Conservation (phyloP, 30 jellyfish, hydroid and myxozoan genomes). For the Hydractinia echinata region DNA sequence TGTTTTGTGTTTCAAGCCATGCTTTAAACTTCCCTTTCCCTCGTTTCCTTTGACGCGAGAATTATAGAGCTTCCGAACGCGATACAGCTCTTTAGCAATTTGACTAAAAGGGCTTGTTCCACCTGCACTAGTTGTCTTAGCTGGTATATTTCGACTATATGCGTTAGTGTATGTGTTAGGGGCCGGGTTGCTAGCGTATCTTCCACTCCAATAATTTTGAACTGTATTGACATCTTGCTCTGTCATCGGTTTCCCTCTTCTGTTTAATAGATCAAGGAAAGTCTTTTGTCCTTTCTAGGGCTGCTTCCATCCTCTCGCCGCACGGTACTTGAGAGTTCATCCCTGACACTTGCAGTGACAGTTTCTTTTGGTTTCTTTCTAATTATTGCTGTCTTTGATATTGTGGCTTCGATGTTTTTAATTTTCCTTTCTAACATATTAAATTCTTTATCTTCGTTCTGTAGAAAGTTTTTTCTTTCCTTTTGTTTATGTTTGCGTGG, state of each 20-base stretch:
- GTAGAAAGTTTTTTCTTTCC: too few relatives aligned
- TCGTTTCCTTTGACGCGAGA: neutral
- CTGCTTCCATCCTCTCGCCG: too few relatives aligned
- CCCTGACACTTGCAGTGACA: too few relatives aligned
- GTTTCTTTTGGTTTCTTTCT: too few relatives aligned
- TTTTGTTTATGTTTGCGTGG: too few relatives aligned
- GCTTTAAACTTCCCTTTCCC: neutral
- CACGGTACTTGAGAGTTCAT: too few relatives aligned
- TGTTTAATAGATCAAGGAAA: too few relatives aligned
- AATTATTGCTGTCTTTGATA: too few relatives aligned
- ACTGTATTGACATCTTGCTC: conserved; percentile 10
- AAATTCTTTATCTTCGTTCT: too few relatives aligned
- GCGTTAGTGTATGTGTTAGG: neutral
- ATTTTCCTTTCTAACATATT: too few relatives aligned
- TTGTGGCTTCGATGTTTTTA: too few relatives aligned
- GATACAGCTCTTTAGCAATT: conserved; percentile 9
- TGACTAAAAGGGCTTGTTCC: conserved; percentile 4
- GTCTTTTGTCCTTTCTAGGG: too few relatives aligned
- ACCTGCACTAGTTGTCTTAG: neutral
- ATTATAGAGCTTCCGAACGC: neutral
- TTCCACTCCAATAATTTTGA: neutral
- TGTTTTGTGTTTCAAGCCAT: neutral
- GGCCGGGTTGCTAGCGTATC: neutral
- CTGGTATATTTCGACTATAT: neutral
- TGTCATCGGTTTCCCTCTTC: neutral